These are phyloP conservation scores for Bombyx mandarina DNA, from an alignment of 1,140 invertebrate genomes.

Conservation along the genomic window DNA sequence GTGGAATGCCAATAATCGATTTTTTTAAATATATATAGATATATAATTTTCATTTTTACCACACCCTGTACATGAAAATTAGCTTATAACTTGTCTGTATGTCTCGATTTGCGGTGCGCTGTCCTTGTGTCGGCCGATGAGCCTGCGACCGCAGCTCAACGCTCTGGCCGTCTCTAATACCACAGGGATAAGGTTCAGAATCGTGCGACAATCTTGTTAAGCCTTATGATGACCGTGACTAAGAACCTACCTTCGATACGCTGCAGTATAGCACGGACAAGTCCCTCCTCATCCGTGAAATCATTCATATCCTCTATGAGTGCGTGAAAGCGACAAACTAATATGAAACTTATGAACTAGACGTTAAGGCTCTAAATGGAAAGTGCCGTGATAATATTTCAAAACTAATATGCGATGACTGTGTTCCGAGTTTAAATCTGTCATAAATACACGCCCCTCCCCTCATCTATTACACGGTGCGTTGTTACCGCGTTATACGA, in stretches of 20 bases:
- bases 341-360: not conserved
- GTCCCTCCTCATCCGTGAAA: conserved; percentile 39
- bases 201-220: conserved; percentile 1
- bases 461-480: too few relatives aligned
- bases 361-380: conserved; percentile 4
- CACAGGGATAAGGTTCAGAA: not conserved
- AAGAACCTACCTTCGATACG: conserved; percentile 49
- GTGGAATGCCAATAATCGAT: not conserved
- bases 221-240: not conserved
- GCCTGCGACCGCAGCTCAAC: conserved; percentile 25
- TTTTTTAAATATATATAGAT: not conserved
- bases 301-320: conserved; percentile 26
- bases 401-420: too few relatives aligned
- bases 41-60: not conserved
- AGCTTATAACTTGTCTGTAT: conserved; percentile 35
- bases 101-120: conserved; percentile 28
- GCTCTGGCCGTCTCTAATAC: conserved; percentile 12
- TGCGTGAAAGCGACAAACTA: conserved; percentile 1
- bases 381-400: not conserved
- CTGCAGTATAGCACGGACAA: conserved; percentile 57
- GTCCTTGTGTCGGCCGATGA: conserved; percentile 12
- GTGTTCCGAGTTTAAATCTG: too few relatives aligned
- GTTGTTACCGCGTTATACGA: too few relatives aligned
- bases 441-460: too few relatives aligned
- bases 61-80: not conserved